These are phyloP conservation scores for Euproctis similis DNA, from an alignment of 2,888 invertebrate species.

Conservation along the genomic window DNA sequence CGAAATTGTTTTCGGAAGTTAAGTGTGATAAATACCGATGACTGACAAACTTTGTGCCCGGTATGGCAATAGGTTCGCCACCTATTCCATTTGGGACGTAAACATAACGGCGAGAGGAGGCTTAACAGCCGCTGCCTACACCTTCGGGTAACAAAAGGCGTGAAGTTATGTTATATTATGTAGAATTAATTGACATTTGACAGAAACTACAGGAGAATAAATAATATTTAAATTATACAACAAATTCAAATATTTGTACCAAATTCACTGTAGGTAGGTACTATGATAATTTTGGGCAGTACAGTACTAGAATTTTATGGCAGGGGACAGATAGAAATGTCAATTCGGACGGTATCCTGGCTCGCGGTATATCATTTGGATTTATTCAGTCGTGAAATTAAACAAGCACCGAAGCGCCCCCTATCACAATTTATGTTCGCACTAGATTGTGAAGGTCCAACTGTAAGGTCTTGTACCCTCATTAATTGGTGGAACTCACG, in stretches of 20 bases:
- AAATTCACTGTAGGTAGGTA: constrained; percentile 9
- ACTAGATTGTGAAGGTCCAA: constrained; percentile 62
- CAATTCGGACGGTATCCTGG: constrained; percentile 29
- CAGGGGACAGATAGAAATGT: constrained; percentile 48
- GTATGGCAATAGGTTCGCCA: no score
- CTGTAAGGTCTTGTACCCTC: constrained; percentile 50
- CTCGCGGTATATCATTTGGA: constrained; percentile 64
- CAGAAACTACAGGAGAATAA: no score
- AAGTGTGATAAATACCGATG: no score
- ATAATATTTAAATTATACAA: not conserved
- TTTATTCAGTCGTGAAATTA: constrained; percentile 74
- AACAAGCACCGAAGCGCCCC: constrained; percentile 62
- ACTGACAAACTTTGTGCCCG: no score
- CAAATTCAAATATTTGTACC: constrained; percentile 1
- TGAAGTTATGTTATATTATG: no score
- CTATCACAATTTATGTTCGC: constrained; percentile 71
- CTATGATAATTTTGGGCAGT: constrained; percentile 27
- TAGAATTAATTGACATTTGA: no score
- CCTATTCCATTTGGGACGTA: no score
- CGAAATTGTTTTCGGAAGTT: no score
- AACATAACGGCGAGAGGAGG: no score
- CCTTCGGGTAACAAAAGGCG: no score
- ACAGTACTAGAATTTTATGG: constrained; percentile 49
- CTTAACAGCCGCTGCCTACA: no score
- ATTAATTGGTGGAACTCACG: constrained; percentile 54